Evolutionary conservation across 2,888 invertebrate species (phyloP), one percentile per base, ranked within the genome.

Genomic region (Cosmia trapezina): DNA sequence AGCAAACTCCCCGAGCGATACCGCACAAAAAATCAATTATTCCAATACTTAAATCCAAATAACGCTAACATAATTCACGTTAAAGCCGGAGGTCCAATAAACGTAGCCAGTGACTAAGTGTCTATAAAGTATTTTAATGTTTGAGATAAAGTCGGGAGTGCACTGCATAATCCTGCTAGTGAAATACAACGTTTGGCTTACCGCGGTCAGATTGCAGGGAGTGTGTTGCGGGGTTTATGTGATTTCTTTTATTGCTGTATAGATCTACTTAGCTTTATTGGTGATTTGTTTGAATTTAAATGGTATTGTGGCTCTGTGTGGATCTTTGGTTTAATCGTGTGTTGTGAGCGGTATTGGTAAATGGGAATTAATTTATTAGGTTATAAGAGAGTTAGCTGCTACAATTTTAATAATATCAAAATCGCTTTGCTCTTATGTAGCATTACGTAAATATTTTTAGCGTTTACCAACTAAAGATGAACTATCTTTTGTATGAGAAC

Each of bases 71-170:
- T 84, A 70, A 78, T 73, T 78, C 81, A 75, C 41, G 64, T 60
- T 45, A 64, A 81, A 78, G 53, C 81, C 70, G 72, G 69, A 67
- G 70, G 69, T 73, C 73, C 79, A 86, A 86, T 80, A 86, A 80
- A 80, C 73, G 74, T 77, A 78, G 51, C 53, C 74, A 64, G 83
- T 87, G 73, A 80, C 84, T 84, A 84, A 87, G 86, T 85, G 85
- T 88, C 89, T 84, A 91, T 92, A 92, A 91, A 92, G 88, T 89
- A 91, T 91, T 90, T 91, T 91, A 91, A 91, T 90, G 89, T 87
- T 66, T 77, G 80, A 89, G 90, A 92, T 92, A 92, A 90, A 91
- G 87, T 87, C 79, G 72, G 66, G 84, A 73, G 80, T 84, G 80
- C 86, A 84, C 80, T 80, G 67, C 76, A 82, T 85, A 84, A 85